These are phyloP conservation scores for Cyphomyrus plagiostoma DNA, from an alignment of 2,113 vertebrate genomes.

Conservation along the genomic window DNA sequence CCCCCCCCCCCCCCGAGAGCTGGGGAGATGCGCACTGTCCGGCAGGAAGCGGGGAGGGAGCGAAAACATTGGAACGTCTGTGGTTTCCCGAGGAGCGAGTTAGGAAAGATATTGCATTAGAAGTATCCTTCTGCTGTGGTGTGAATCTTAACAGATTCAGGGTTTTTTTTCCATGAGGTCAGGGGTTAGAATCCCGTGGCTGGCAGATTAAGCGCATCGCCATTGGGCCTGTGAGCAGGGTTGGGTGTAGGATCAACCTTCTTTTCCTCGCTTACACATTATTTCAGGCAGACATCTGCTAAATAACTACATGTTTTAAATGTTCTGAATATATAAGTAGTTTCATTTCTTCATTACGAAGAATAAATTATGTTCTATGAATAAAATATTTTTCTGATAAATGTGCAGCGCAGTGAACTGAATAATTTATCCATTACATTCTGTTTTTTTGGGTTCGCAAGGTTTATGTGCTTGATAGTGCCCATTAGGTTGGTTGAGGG, in stretches of 20 bases:
- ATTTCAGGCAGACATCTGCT: not conserved
- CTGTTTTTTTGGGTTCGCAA: not conserved
- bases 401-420: conserved; percentile 4
- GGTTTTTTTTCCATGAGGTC: not conserved
- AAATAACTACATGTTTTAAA: not conserved
- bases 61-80: not conserved
- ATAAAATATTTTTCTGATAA: not conserved
- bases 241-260: not conserved
- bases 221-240: not conserved
- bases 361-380: conserved; percentile 1
- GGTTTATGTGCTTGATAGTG: not conserved
- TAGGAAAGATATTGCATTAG: not conserved
- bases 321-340: not conserved
- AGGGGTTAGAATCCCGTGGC: not conserved
- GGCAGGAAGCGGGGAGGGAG: not conserved
- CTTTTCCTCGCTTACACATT: not conserved
- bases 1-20: not conserved
- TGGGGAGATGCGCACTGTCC: not conserved
- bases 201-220: not conserved
- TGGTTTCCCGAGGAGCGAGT: not conserved
- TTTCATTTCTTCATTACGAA: not conserved
- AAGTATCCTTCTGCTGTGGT: not conserved
- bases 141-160: not conserved
- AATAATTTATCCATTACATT: not conserved
- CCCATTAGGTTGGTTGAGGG: not conserved